Conservation (phyloP, 92 coral and sea anemone genomes). For the Siderastrea siderea region DNA sequence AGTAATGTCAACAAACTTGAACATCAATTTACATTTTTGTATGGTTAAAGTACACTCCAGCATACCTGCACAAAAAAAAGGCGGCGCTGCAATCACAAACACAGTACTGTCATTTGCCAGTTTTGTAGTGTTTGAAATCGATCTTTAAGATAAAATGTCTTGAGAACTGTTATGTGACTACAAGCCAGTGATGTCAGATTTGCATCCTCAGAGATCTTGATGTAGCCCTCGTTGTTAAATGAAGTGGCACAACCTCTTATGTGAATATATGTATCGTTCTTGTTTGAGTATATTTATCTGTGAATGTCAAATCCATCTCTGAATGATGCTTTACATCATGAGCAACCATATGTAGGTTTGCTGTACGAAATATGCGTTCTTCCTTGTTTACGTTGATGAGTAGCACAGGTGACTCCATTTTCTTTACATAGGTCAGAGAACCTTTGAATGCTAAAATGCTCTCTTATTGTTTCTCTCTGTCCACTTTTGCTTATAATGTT, state of each 20-base stretch:
- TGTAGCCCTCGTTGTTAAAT: background rate
- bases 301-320: too few species aligned
- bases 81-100: too few species aligned
- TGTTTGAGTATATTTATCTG: too few species aligned
- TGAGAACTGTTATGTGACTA: background rate
- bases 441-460: background rate
- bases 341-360: too few species aligned
- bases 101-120: background rate
- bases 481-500: too few species aligned
- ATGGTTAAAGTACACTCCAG: too few species aligned
- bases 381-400: background rate
- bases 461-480: background rate
- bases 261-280: background rate
- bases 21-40: too few species aligned
- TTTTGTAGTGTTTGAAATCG: background rate
- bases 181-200: background rate
- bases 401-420: constrained; percentile 33
- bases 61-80: too few species aligned
- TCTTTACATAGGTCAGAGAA: background rate
- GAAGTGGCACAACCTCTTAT: background rate
- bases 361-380: too few species aligned
- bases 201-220: background rate
- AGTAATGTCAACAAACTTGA: too few species aligned
- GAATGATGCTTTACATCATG: too few species aligned
- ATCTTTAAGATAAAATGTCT: background rate